phyloP scores from a whole-genome alignment of 2,888 invertebrate species.

The Temnothorax unifasciatus region DNA sequence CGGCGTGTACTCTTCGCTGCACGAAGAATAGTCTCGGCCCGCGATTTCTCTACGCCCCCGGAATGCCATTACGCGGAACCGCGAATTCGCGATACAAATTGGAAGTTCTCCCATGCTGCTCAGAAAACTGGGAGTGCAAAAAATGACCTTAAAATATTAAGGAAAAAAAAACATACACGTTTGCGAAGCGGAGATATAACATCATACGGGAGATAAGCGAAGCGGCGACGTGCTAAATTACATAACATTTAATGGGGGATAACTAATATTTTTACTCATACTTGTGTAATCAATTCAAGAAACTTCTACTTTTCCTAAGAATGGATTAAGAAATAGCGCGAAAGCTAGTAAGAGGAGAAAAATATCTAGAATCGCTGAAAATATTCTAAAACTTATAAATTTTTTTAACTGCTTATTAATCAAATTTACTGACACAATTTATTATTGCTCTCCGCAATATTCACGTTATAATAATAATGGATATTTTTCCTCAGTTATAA shows the following conservation, averaged over 20 bases:
- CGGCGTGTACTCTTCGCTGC: conserved; percentile 74
- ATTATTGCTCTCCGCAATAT: neutral
- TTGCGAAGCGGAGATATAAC: neutral
- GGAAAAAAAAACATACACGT: neutral
- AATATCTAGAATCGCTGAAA: neutral
- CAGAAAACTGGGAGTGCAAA: neutral
- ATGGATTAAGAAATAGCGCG: neutral
- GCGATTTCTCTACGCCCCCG: conserved; percentile 55
- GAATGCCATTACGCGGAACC: conserved; percentile 67
- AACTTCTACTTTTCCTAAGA: neutral
- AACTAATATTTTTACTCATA: neutral
- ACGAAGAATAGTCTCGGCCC: conserved; percentile 43
- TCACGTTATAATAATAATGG: neutral
- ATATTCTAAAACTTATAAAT: neutral
- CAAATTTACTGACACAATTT: neutral
- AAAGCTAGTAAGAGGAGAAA: neutral
- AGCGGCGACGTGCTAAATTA: no score
- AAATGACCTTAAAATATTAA: neutral
- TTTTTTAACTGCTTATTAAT: neutral
- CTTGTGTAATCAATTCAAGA: neutral
- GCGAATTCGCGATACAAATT: conserved; percentile 58
- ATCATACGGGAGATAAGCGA: neutral
- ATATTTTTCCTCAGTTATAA: neutral
- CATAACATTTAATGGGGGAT: no score
- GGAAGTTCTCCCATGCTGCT: conserved; percentile 43